Evolutionary conservation across 2,113 vertebrate genomes (phyloP).

Genomic region (Chloropsis hardwickii): DNA sequence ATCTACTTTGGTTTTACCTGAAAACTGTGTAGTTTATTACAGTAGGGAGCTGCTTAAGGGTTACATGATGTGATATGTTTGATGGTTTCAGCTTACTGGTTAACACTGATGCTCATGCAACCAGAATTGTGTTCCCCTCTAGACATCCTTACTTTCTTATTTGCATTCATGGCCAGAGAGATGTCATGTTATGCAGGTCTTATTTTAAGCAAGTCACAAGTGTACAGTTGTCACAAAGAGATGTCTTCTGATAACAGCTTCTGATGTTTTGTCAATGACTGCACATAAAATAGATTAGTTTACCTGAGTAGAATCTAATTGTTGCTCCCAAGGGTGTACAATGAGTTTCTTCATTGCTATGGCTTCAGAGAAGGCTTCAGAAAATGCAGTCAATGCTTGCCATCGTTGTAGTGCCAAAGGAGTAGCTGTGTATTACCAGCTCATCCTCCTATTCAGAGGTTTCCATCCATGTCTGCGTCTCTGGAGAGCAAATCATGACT

Average conservation of each 20-base stretch:
- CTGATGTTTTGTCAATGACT: slow-evolving; percentile 28
- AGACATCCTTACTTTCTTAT: neutral
- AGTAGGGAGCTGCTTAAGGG: neutral
- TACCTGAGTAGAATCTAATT: slow-evolving; percentile 27
- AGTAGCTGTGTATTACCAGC: neutral
- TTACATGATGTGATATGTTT: neutral
- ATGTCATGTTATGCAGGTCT: neutral
- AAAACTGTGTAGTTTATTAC: neutral
- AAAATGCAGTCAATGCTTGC: neutral
- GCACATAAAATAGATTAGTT: slow-evolving; percentile 33
- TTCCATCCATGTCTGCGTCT: neutral
- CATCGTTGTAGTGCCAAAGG: neutral
- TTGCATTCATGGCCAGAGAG: neutral
- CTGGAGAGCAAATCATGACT: neutral
- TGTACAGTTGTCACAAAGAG: slow-evolving; percentile 18
- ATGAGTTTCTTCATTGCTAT: neutral
- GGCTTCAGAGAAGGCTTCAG: neutral
- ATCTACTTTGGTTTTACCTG: neutral
- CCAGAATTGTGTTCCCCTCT: neutral
- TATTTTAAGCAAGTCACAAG: neutral
- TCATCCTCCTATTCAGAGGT: neutral
- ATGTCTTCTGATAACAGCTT: neutral
- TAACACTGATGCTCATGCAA: neutral
- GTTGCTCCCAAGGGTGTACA: neutral
- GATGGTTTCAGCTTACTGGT: neutral